Percentiles rank a stretch among this genome's conserved stretches.
Conservation (phyloP, 2,113 vertebrate species). For the Oenanthe melanoleuca region DNA sequence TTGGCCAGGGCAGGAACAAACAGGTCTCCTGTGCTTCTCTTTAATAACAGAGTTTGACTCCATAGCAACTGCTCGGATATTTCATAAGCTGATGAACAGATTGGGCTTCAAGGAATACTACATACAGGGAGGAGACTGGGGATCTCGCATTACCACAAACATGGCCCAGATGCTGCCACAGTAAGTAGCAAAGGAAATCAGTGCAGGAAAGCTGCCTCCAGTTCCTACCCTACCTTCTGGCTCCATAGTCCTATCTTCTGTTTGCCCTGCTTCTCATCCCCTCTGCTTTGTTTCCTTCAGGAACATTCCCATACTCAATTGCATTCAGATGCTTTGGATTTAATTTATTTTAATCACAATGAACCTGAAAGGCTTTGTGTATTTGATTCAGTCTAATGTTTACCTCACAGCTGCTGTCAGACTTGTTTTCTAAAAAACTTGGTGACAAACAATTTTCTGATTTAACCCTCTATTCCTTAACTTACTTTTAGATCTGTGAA, state of each 20-base stretch:
- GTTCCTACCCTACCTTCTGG: neutral
- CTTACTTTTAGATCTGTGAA: conserved; percentile 77
- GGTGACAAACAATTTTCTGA: neutral
- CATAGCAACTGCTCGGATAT: conserved; percentile 80
- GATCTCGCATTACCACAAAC: conserved; percentile 78
- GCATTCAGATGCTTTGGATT: neutral
- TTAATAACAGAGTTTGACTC: conserved; percentile 76
- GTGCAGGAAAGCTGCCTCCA: neutral
- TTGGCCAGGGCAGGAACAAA: neutral
- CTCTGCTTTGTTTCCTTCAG: neutral
- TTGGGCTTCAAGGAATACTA: conserved; percentile 87
- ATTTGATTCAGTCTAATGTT: neutral
- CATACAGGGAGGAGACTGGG: conserved; percentile 91
- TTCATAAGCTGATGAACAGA: conserved; percentile 88
- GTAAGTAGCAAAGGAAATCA: conserved; percentile 68
- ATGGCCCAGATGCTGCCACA: conserved; percentile 89
- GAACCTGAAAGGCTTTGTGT: neutral
- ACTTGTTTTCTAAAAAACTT: neutral
- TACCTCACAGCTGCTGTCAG: neutral
- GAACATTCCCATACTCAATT: neutral
- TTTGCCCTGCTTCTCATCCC: neutral
- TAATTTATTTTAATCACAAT: fast-evolving
- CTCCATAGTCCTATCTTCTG: neutral
- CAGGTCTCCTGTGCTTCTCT: neutral
- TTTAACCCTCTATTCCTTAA: neutral